phyloP scores from a whole-genome alignment of 2,888 invertebrate species.

The Drosophila aldrichi region DNA sequence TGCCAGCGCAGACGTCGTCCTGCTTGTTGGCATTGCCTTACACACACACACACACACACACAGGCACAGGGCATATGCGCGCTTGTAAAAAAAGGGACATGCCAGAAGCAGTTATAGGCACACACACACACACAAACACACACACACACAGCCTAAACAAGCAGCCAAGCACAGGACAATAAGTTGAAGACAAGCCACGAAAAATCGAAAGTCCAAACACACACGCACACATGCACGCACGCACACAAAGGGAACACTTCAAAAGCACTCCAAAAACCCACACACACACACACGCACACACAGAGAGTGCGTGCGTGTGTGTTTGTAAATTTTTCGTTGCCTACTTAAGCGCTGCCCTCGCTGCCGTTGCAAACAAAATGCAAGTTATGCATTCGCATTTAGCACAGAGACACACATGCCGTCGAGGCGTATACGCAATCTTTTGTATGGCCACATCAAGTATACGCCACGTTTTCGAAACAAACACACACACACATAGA shows the following conservation, averaged over 20 bases:
- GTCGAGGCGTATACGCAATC: conserved; percentile 76
- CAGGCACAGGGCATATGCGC: conserved; percentile 66
- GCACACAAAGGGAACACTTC: conserved; percentile 23
- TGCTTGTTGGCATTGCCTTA: conserved; percentile 44
- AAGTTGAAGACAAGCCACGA: conserved; percentile 66
- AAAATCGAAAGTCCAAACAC: conserved; percentile 73
- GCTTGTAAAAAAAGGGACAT: conserved; percentile 66
- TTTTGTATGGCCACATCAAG: conserved; percentile 58
- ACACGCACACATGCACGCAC: conserved; percentile 37
- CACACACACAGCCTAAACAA: conserved; percentile 22
- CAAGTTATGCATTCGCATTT: conserved; percentile 51
- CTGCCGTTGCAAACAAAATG: conserved; percentile 62
- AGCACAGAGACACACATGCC: conserved; percentile 32
- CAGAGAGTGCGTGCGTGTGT: conserved; percentile 14
- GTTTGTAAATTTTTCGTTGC: conserved; percentile 63
- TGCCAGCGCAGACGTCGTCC: conserved; percentile 67
- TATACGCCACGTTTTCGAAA: conserved; percentile 77
- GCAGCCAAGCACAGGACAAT: conserved; percentile 42
- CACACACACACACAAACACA: neutral
- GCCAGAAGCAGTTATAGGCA: conserved; percentile 50
- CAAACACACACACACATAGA: conserved; percentile 35
- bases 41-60: conserved; percentile 35
- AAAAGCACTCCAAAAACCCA: conserved; percentile 51
- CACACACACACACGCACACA: conserved; percentile 9
- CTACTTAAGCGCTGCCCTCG: conserved; percentile 59